Conservation (phyloP, 1,140 invertebrate genomes). For the Brachionus calyciflorus region DNA sequence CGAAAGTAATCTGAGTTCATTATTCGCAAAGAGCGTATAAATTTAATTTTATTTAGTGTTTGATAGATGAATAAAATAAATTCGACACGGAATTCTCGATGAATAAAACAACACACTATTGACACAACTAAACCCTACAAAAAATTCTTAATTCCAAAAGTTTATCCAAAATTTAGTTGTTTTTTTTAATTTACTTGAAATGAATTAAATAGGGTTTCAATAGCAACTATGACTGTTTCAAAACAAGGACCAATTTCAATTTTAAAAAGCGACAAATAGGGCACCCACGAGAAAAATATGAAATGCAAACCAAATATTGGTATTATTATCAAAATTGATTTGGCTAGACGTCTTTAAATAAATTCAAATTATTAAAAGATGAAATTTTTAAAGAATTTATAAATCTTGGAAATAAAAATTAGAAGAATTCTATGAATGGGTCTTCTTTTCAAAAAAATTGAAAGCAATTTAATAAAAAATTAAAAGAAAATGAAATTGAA, state of each 20-base stretch:
- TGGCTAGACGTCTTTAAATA: conserved; percentile 1
- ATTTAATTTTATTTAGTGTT: conserved; percentile 10
- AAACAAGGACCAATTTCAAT: conserved; percentile 17
- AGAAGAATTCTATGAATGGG: too few species aligned
- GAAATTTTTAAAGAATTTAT: too few species aligned
- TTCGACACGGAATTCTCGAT: conserved; percentile 20
- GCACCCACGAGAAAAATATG: conserved; percentile 28
- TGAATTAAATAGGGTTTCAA: conserved; percentile 24
- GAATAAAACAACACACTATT: conserved; percentile 39
- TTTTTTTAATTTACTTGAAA: conserved; percentile 25
- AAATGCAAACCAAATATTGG: conserved; percentile 46
- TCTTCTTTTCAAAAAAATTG: too few species aligned
- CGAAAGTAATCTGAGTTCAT: background rate
- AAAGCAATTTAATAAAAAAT: too few species aligned
- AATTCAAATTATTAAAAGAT: background rate
- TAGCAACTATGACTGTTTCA: background rate
- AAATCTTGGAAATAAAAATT: too few species aligned
- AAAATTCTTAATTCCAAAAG: background rate
- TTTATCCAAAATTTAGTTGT: background rate
- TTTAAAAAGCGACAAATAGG: background rate
- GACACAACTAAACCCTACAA: conserved; percentile 27
- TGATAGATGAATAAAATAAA: background rate
- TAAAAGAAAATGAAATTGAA: too few species aligned
- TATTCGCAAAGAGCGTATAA: background rate
- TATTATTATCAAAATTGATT: conserved; percentile 45